Base-by-base conservation (phyloP, 1,140 invertebrate species). In the Drosophila kurseongensis region DNA sequence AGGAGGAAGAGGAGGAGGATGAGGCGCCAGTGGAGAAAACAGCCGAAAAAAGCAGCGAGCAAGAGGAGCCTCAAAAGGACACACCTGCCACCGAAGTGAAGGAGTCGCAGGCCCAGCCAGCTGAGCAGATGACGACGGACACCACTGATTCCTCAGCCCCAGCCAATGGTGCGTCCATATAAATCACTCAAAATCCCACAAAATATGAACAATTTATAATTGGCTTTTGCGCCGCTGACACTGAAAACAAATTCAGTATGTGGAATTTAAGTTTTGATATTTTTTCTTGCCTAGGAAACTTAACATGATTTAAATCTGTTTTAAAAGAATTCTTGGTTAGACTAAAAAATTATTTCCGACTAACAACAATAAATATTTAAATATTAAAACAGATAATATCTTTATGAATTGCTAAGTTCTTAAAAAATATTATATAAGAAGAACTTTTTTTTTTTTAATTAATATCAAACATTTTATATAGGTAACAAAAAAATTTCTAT, bases 1-100 rank as follows among this genome's bases (percentile, higher is more conserved):
- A 88, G 18, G 63, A 76, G n/a, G 83, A 79, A 13, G 82, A 91
- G 18, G 90, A 90, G 23, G 76, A 75, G 27, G 60, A 79, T 32
- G 48, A 41, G 7, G 47, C 48, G 5, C 18, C 62, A 0, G 23
- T 13, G 52, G 23, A 38, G 13, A 40, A 62, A 14, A 23, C 29
- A 54, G 35, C 9, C 6, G 60, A 66, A 23, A 42, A 36, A 10
- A 45, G 12, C n/a, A 32, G 42, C 14, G 65, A 61, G 10, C 40
- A 55, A 29, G 27, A 54, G 35, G 35, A 60, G 27, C 32, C 35
- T 12, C 56, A 40, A 14, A 41, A 58, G 55, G 52, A 77, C 13
- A 18, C 42, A 32, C 18, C 40, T 29, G 13, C 36, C 13, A 41
- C 38, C 16, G 62, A 45, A 58, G 32, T 50, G 13, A 42, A 63